Evolutionary conservation across 2,797 vertebrate species (phyloP).

Genomic region (Falco peregrinus): DNA sequence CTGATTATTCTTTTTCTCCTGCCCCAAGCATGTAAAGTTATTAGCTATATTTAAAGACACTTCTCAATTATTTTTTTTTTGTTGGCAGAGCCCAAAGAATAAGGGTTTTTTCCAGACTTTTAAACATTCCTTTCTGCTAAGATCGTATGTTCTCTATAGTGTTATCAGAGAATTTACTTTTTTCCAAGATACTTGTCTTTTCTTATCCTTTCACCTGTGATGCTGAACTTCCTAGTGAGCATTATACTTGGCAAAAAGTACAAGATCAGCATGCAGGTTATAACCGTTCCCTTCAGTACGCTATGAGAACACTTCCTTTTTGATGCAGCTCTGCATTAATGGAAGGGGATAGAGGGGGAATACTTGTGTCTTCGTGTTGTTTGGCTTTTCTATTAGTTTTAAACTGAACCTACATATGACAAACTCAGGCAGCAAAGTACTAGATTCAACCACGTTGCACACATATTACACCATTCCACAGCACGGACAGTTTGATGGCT

Average conservation of each 20-base stretch:
- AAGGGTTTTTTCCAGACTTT: background rate
- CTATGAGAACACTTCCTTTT: background rate
- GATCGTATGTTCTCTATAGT: background rate
- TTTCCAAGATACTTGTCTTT: background rate
- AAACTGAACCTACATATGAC: background rate
- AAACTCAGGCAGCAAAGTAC: background rate
- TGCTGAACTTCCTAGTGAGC: background rate
- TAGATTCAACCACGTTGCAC: background rate
- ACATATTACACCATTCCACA: background rate
- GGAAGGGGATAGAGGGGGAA: background rate
- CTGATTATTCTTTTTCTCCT: background rate
- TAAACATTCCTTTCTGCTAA: slow-evolving; percentile 3
- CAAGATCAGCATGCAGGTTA: background rate
- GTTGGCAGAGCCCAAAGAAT: background rate
- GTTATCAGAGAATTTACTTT: background rate
- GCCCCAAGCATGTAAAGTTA: background rate
- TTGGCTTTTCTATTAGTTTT: background rate
- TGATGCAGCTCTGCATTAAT: background rate
- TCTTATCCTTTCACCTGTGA: background rate
- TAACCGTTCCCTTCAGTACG: background rate
- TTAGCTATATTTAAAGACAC: background rate
- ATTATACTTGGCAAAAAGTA: background rate
- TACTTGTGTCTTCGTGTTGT: background rate
- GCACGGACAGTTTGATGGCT: background rate
- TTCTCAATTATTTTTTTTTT: background rate